These are phyloP conservation scores for chimpanzee (Pan troglodytes) DNA, from an alignment of 2,113 vertebrate genomes.

Conservation along the genomic window NHGRI_mPanTro3-v2.1_pri NC_072410.2:115321501-115322000, in stretches of 20 bases:
- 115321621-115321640: background rate
- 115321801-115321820: no score
- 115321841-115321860: no score
- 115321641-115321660: background rate
- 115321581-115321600: rapidly evolving
- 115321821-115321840: background rate
- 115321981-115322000: background rate
- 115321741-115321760: background rate
- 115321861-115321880: background rate
- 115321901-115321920: background rate
- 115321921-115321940: background rate
- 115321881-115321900: background rate
- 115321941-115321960: background rate
- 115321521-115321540: background rate
- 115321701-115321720: background rate
- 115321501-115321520: background rate
- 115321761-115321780: background rate
- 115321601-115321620: background rate
- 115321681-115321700: background rate
- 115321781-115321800: background rate
- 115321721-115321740: background rate
- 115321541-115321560: background rate
- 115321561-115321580: background rate
- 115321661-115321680: background rate
- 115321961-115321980: background rate